Conservation (phyloP, 2,113 vertebrate species). For the Antidorcas marsupialis region DNA sequence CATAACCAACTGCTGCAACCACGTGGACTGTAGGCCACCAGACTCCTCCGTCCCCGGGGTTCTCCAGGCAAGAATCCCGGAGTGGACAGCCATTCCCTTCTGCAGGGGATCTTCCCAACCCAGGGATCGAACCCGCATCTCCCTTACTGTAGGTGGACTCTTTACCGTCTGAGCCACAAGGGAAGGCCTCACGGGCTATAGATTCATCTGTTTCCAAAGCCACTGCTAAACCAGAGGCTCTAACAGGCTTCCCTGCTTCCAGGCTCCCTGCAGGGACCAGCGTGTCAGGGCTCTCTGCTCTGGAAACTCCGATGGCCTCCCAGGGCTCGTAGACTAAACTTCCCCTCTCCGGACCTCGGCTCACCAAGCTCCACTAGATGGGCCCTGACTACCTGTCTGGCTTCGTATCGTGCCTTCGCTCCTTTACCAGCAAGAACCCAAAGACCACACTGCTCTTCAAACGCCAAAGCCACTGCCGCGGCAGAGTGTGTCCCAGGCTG, state of each 20-base stretch:
- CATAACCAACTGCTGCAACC: not conserved
- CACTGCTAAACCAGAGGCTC: not conserved
- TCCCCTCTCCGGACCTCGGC: not conserved
- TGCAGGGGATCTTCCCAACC: not conserved
- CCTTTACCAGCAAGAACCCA: not conserved
- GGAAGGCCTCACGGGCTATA: not conserved
- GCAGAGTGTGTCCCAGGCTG: not conserved
- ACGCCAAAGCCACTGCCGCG: not conserved
- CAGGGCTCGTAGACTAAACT: not conserved
- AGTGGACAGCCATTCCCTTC: not conserved
- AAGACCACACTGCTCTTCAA: not conserved
- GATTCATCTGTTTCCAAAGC: not conserved
- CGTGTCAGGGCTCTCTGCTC: not conserved
- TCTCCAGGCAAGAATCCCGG: not conserved
- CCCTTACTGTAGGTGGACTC: not conserved
- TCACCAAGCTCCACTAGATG: rapidly evolving
- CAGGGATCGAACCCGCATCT: rapidly evolving
- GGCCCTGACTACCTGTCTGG: rapidly evolving
- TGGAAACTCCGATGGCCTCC: not conserved
- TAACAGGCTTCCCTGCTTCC: not conserved
- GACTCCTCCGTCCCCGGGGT: not conserved
- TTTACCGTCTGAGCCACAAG: not conserved
- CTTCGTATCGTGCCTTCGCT: not conserved
- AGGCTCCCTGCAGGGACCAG: not conserved
- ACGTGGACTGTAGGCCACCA: not conserved